These are phyloP conservation scores for Caretta caretta DNA, from an alignment of 2,113 vertebrate species.

Conservation along the genomic window DNA sequence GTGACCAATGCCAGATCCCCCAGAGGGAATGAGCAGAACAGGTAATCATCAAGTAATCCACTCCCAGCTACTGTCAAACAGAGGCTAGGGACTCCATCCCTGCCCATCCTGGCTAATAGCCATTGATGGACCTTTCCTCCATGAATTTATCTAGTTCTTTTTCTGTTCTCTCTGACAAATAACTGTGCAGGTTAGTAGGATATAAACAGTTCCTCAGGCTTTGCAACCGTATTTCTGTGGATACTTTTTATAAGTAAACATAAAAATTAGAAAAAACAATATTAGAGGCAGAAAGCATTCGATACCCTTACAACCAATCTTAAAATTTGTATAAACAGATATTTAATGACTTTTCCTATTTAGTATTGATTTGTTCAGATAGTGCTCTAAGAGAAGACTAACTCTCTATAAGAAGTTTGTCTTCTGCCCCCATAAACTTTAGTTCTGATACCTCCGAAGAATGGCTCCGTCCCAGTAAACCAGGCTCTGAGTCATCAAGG, in stretches of 20 bases:
- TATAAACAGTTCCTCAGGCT: neutral
- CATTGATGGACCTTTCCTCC: too few species aligned
- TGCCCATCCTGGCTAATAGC: too few species aligned
- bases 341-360: neutral
- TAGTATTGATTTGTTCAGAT: neutral
- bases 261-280: neutral
- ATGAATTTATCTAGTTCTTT: too few species aligned
- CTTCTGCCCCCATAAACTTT: neutral
- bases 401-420: neutral
- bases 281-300: neutral
- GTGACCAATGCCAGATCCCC: too few species aligned
- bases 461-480: neutral
- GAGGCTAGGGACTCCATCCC: too few species aligned
- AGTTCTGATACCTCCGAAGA: neutral
- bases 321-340: neutral
- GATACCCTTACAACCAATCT: neutral
- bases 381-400: neutral
- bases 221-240: neutral
- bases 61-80: too few species aligned
- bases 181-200: rapidly evolving
- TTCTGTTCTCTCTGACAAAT: neutral
- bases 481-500: neutral
- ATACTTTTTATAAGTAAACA: neutral
- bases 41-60: too few species aligned
- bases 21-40: too few species aligned